A percentile compares a stretch with the other conserved stretches of the same genome.
Conservation (phyloP, 2,113 vertebrate genomes). For the Craseonycteris thonglongyai region DNA sequence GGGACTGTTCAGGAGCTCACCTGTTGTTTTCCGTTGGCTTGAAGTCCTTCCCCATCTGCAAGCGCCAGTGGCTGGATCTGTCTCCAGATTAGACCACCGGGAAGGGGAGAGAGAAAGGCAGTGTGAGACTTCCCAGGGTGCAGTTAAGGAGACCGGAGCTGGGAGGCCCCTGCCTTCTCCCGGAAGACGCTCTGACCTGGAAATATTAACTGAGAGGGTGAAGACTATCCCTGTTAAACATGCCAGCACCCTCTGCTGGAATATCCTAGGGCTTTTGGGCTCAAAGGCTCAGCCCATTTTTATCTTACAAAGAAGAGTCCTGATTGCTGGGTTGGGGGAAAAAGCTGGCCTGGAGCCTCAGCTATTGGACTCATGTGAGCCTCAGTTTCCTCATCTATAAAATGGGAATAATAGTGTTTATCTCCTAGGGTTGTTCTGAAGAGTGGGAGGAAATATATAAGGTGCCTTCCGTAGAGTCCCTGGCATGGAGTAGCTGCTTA, state of each 20-base stretch:
- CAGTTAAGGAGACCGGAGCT: conserved; percentile 12
- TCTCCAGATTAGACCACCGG: conserved; percentile 66
- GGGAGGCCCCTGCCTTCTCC: not conserved
- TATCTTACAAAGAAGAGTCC: not conserved
- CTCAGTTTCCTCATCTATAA: not conserved
- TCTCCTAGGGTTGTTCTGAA: not conserved
- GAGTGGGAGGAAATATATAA: not conserved
- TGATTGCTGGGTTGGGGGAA: not conserved
- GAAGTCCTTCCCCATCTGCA: not conserved
- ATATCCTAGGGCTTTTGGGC: not conserved
- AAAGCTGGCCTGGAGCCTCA: not conserved
- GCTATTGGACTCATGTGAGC: not conserved
- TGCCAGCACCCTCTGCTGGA: not conserved
- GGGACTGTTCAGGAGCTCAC: conserved; percentile 75
- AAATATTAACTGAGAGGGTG: not conserved
- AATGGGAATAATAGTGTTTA: not conserved
- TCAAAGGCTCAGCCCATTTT: not conserved
- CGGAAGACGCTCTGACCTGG: conserved; percentile 17
- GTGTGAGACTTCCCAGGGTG: conserved; percentile 30
- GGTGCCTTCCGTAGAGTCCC: not conserved
- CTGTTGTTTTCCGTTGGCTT: conserved; percentile 74
- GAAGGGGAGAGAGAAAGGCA: not conserved
- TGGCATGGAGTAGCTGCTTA: not conserved
- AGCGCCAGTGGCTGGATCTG: conserved; percentile 42
- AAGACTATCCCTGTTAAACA: not conserved